phyloP scores from a whole-genome alignment of 30 jellyfish, hydroid and myxozoan species.

The Nemopilema nomurai region DNA sequence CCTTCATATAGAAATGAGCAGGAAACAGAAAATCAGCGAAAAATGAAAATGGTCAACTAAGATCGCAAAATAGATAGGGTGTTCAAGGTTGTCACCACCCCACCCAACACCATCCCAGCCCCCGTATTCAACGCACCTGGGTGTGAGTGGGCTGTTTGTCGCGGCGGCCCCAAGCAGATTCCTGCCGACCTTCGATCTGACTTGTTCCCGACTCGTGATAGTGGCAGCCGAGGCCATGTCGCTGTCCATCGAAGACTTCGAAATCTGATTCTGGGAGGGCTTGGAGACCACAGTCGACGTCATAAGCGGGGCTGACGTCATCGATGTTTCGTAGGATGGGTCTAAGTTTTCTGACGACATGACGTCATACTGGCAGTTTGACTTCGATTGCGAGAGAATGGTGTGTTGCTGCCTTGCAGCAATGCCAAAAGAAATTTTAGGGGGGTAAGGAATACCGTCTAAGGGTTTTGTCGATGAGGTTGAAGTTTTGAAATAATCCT shows the following conservation, averaged over 20 bases:
- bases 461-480: constrained; percentile 25
- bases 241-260: constrained; percentile 39
- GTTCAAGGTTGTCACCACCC: too few relatives aligned
- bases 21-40: constrained; percentile 9
- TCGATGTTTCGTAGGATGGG: constrained; percentile 65
- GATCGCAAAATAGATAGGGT: too few relatives aligned
- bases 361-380: constrained; percentile 63
- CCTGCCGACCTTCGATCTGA: constrained; percentile 65
- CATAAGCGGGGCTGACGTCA: constrained; percentile 83
- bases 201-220: constrained; percentile 49
- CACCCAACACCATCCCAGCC: too few relatives aligned
- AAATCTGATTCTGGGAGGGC: constrained; percentile 47
- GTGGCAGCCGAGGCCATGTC: constrained; percentile 84
- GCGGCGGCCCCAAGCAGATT: constrained; percentile 83
- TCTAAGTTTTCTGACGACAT: constrained; percentile 86
- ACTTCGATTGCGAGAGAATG: constrained; percentile 45
- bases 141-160: constrained; percentile 93
- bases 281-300: constrained; percentile 96
- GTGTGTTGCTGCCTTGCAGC: constrained; percentile 10
- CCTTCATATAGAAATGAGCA: constrained; percentile 6
- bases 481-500: constrained; percentile 75
- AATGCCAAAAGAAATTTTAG: constrained; percentile 23
- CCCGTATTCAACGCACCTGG: constrained; percentile 83
- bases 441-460: constrained; percentile 35
- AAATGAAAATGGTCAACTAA: too few relatives aligned